Conservation (phyloP, 2,113 vertebrate genomes). For the Sminthopsis crassicaudata region DNA sequence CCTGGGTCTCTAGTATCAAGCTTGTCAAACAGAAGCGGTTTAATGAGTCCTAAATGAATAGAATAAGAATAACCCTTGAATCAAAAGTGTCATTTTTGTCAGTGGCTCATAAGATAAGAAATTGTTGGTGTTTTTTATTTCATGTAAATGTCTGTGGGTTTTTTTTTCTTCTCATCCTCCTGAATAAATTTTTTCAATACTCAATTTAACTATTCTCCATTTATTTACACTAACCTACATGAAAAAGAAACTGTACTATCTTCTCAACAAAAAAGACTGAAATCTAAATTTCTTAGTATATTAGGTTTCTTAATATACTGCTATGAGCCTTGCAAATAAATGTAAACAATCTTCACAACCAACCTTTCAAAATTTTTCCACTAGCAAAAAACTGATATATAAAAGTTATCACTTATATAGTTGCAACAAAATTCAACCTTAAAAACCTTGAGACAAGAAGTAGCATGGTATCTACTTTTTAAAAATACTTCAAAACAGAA, state of each 20-base stretch:
- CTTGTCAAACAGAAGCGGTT: not conserved
- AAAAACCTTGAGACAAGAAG: constrained; percentile 11
- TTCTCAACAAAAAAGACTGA: constrained; percentile 20
- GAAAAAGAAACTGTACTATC: not conserved
- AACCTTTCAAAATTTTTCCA: constrained; percentile 10
- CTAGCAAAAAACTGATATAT: constrained; percentile 5
- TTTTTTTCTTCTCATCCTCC: constrained; percentile 20
- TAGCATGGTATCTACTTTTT: not conserved
- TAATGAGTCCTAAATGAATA: not conserved
- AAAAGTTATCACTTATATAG: constrained; percentile 17
- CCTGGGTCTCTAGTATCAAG: not conserved
- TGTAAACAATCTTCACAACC: constrained; percentile 27
- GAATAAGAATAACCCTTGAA: not conserved
- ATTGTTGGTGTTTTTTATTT: not conserved
- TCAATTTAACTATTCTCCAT: constrained; percentile 18
- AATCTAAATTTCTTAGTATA: constrained; percentile 28
- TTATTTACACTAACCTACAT: constrained; percentile 19
- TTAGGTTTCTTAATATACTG: constrained; percentile 37
- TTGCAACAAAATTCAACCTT: not conserved
- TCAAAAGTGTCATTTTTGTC: not conserved
- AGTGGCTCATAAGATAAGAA: not conserved
- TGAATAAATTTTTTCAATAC: constrained; percentile 30
- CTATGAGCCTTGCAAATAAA: constrained; percentile 30
- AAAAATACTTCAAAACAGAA: not conserved
- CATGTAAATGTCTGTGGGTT: constrained; percentile 10